Conservation (phyloP, 2,888 invertebrate species). For the Raillietiella orientalis region DNA sequence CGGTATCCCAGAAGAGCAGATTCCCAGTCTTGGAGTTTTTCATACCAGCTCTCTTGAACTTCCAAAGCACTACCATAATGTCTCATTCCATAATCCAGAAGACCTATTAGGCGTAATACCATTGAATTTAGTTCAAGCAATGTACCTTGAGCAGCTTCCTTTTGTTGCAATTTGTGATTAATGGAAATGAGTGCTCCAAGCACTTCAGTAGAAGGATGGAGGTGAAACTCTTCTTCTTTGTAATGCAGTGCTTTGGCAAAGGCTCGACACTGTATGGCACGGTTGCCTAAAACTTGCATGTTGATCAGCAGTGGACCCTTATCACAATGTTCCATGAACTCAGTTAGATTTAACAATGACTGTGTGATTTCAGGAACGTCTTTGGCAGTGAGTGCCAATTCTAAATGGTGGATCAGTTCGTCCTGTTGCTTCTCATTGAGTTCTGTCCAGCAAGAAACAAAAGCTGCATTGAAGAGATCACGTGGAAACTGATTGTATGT, state of each 20-base stretch:
- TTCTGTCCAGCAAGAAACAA: conserved; percentile 97
- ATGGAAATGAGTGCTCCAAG: conserved; percentile 80
- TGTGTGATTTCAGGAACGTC: conserved; percentile 88
- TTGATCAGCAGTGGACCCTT: conserved; percentile 68
- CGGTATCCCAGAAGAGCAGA: conserved; percentile 65
- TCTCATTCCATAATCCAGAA: conserved; percentile 58
- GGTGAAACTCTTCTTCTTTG: conserved; percentile 76
- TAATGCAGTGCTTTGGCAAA: conserved; percentile 58
- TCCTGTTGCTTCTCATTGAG: conserved; percentile 41
- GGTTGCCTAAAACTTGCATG: conserved; percentile 50
- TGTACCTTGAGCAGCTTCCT: conserved; percentile 79
- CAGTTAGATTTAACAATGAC: conserved; percentile 80
- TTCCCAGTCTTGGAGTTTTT: conserved; percentile 96
- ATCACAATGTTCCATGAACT: conserved; percentile 99
- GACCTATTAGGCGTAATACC: conserved; percentile 10
- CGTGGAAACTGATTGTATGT: conserved; percentile 79
- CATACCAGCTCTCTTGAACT: conserved; percentile 80
- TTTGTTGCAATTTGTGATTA: conserved; percentile 91
- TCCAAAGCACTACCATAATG: conserved; percentile 25
- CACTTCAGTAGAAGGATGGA: conserved; percentile 38
- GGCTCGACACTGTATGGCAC: conserved; percentile 69
- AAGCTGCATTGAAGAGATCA: conserved; percentile 91
- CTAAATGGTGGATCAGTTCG: conserved; percentile 51
- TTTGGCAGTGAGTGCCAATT: conserved; percentile 56
- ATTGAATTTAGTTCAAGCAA: conserved; percentile 3